Evolutionary conservation across 23 tunicate genomes (phyloP), one percentile per base, ranked within the genome.

Genomic region (Styela clava): DNA sequence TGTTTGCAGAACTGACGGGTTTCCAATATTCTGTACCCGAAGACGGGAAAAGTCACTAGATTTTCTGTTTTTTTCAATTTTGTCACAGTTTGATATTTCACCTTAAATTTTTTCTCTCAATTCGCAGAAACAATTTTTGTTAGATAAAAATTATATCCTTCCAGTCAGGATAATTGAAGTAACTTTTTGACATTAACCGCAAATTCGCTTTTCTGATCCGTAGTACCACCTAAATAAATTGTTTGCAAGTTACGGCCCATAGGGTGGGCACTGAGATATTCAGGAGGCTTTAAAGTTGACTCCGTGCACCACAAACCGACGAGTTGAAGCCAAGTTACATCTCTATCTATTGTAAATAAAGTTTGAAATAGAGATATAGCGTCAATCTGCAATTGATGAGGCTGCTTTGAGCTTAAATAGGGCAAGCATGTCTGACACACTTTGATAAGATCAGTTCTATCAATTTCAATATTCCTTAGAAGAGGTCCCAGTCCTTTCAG

Each of bases 331-430:
- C 81, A 76, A 76, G 29, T 52, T 21, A 76, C 27, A 52, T 76
- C 81, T 16, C 32, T 21, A 76, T 76, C 81, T 20, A 76, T 76
- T 25, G 16, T 21, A 35, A 76, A 35, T 56, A 76, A 21, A 22
- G 35, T 25, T 24, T 18, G 12, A 36, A 76, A 76, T 16, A 76
- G 56, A 2, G 32, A 0, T 19, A 44, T 21, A 56, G 81, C 81
- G 2, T 52, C 64, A 25, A 35, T 56, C 27, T 76, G 81, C 19
- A 76, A 65, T 36, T 76, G 61, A 52, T 9, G 28, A 12, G 64
- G 65, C 65, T 76, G 81, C 23, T 56, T 76, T 19, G 16, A 12
- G 31, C 81, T 76, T 37, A 76, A 52, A 37, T 76, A 76, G 21
- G 63, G 27, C 21, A 44, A 18, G 12, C 35, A 35, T 16, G 81